phyloP scores from a whole-genome alignment of 2,888 invertebrate species.

The Micoletzkya japonica region DNA sequence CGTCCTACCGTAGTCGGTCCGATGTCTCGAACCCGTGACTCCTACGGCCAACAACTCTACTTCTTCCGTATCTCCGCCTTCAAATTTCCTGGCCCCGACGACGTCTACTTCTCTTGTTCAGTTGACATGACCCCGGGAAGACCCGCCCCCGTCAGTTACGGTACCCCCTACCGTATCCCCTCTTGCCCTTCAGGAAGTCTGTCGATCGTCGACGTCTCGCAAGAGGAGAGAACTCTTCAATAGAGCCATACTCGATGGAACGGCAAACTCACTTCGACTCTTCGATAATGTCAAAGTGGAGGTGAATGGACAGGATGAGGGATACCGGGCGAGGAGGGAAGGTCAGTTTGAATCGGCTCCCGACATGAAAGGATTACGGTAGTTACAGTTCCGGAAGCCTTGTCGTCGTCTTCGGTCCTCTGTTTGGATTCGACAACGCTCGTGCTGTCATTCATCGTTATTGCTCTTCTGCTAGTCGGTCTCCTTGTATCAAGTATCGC shows the following conservation, averaged over 20 bases:
- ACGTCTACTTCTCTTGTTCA: constrained; percentile 63
- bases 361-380: background rate
- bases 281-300: constrained; percentile 50
- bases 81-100: constrained; percentile 60
- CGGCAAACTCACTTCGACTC: constrained; percentile 32
- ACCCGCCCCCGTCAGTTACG: constrained; percentile 47
- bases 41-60: constrained; percentile 36
- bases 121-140: constrained; percentile 58
- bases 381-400: background rate
- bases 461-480: background rate
- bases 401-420: background rate
- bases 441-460: background rate
- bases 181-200: constrained; percentile 32
- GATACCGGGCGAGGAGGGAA: constrained; percentile 1
- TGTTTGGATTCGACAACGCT: constrained; percentile 10
- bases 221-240: constrained; percentile 20
- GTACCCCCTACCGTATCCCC: background rate
- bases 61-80: constrained; percentile 40
- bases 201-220: constrained; percentile 28
- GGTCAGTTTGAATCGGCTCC: background rate
- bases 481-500: background rate
- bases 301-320: constrained; percentile 3
- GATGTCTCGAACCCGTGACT: constrained; percentile 43
- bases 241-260: constrained; percentile 11
- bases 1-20: constrained; percentile 52